Evolutionary conservation across 2,888 invertebrate species (phyloP).

Genomic region (Aplocera efformata): DNA sequence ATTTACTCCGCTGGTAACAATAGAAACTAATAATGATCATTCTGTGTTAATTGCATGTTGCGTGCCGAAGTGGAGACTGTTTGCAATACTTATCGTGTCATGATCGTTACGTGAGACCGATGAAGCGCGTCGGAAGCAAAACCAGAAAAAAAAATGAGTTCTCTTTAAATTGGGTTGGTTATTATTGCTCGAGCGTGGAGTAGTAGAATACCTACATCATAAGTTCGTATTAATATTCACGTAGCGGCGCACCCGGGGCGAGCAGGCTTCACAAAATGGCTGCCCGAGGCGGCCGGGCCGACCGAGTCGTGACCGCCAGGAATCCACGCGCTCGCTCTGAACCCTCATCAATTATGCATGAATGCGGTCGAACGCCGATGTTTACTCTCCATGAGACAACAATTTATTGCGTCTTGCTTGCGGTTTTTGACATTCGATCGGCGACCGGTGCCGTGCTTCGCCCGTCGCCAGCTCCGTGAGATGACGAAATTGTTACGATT

Average conservation of each 20-base stretch:
- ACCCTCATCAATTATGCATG: conserved; percentile 79
- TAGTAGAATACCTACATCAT: conserved; percentile 43
- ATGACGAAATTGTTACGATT: conserved; percentile 58
- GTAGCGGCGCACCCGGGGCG: conserved; percentile 56
- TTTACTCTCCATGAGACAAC: conserved; percentile 76
- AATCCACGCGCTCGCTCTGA: conserved; percentile 70
- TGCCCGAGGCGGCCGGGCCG: conserved; percentile 64
- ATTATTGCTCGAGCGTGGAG: conserved; percentile 40
- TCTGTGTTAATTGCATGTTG: conserved; percentile 65
- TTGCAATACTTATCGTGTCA: conserved; percentile 55
- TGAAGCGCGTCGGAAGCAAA: conserved; percentile 54
- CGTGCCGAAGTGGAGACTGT: conserved; percentile 52
- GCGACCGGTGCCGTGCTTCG: conserved; percentile 38
- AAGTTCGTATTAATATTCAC: conserved; percentile 69
- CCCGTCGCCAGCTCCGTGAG: conserved; percentile 33
- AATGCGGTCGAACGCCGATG: conserved; percentile 75
- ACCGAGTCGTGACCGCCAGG: conserved; percentile 74
- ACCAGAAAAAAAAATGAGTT: conserved; percentile 35
- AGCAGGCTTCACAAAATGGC: conserved; percentile 75
- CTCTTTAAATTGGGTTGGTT: conserved; percentile 43
- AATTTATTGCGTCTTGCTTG: conserved; percentile 78
- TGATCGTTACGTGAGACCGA: conserved; percentile 53
- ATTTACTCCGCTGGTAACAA: conserved; percentile 68
- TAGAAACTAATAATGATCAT: conserved; percentile 72
- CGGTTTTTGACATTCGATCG: conserved; percentile 75